A percentile compares a stretch with the other conserved stretches of the same genome.
Conservation (phyloP, 2,113 vertebrate species). For the Euleptes europaea region DNA sequence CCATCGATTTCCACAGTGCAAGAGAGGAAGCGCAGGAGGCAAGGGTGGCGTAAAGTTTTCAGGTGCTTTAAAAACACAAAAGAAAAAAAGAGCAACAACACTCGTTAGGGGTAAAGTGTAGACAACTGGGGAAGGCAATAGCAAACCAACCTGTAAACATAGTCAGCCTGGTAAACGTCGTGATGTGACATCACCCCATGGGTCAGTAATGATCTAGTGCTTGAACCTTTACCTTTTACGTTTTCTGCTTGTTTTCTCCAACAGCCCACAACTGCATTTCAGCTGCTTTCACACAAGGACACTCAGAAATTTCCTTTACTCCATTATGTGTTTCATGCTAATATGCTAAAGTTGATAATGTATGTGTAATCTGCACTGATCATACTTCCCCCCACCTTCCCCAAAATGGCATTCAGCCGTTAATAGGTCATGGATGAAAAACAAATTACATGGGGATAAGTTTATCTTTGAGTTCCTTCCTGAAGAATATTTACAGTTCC, state of each 20-base stretch:
- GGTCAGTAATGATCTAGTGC: too few relatives aligned
- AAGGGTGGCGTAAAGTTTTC: slow-evolving; percentile 94
- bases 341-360: not conserved
- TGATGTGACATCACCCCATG: too few relatives aligned
- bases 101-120: not conserved
- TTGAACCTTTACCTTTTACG: too few relatives aligned
- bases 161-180: too few relatives aligned
- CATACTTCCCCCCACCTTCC: not conserved
- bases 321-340: not conserved
- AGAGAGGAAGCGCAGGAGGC: slow-evolving; percentile 93
- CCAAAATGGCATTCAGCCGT: not conserved
- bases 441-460: not conserved
- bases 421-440: not conserved
- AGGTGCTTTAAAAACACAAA: slow-evolving; percentile 82
- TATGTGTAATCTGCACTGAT: not conserved
- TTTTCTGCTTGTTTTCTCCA: not conserved
- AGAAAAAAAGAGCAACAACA: not conserved
- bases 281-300: not conserved
- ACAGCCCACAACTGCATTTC: not conserved
- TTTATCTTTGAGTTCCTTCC: not conserved
- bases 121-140: too few relatives aligned
- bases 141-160: too few relatives aligned
- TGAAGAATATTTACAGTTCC: not conserved
- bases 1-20: slow-evolving; percentile 89
- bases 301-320: not conserved